Evolutionary conservation across 1,140 invertebrate species (phyloP).

Genomic region (Pteromalus puparum): DNA sequence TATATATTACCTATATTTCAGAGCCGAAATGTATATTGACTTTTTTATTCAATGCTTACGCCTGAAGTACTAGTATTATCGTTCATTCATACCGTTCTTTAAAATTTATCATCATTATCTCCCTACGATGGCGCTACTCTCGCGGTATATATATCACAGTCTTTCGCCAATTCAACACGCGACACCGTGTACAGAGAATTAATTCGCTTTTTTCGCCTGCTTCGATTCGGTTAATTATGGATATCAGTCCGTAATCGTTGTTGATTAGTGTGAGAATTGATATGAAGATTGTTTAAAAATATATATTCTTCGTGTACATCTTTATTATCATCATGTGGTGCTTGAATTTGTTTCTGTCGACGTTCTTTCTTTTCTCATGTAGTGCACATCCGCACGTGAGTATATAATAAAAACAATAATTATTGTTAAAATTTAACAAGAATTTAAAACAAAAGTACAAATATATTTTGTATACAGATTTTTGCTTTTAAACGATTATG

Average conservation of each 20-base stretch:
- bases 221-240: neutral
- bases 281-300: no score
- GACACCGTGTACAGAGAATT: neutral
- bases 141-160: constrained; percentile 8
- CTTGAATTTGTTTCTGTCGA: neutral
- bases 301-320: neutral
- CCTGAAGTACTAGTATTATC: neutral
- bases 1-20: neutral
- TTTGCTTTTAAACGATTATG: no score
- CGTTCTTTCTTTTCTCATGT: neutral
- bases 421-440: neutral
- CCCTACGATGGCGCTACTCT: neutral
- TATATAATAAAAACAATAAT: neutral
- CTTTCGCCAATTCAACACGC: neutral
- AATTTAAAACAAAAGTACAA: neutral
- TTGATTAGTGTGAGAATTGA: neutral
- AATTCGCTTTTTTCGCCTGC: neutral
- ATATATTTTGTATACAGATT: no score
- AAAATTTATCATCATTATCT: constrained; percentile 33
- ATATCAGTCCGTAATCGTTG: no score
- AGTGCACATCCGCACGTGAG: neutral
- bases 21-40: neutral
- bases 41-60: neutral
- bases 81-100: neutral
- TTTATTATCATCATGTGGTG: neutral